Conservation (phyloP, 2,797 vertebrate genomes). For the Acestrorhynchus altus region DNA sequence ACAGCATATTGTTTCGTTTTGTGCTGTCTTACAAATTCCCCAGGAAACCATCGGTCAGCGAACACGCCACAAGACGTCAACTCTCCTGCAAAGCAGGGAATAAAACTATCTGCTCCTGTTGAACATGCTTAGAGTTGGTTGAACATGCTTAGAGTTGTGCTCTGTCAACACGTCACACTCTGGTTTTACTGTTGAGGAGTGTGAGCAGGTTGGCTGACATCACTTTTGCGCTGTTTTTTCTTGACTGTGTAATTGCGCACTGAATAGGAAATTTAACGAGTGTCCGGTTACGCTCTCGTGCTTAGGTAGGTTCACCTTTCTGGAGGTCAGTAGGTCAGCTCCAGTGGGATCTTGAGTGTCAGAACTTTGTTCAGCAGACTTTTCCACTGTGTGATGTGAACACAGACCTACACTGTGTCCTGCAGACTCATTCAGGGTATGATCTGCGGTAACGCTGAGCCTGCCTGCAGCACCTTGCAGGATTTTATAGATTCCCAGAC, state of each 20-base stretch:
- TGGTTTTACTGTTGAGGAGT: background rate
- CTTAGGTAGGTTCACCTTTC: constrained; percentile 58
- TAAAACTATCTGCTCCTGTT: background rate
- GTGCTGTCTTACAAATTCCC: constrained; percentile 47
- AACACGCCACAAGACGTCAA: constrained; percentile 20
- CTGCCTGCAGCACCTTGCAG: background rate
- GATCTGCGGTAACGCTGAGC: background rate
- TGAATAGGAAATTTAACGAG: constrained; percentile 34
- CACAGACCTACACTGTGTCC: constrained; percentile 14
- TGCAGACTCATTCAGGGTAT: constrained; percentile 1
- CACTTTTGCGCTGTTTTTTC: constrained; percentile 17
- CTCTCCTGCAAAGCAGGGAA: constrained; percentile 18
- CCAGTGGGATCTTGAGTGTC: constrained; percentile 45
- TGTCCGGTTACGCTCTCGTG: constrained; percentile 51
- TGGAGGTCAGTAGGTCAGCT: constrained; percentile 33
- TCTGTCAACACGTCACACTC: background rate
- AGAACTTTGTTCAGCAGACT: constrained; percentile 29
- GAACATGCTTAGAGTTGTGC: background rate
- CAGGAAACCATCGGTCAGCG: constrained; percentile 15
- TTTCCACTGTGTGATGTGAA: background rate
- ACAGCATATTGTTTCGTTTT: constrained; percentile 46
- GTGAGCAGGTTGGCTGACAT: constrained; percentile 7
- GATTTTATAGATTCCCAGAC: background rate
- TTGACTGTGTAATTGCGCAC: constrained; percentile 49
- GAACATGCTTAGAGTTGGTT: background rate